These are phyloP conservation scores for Carduelis carduelis DNA, from an alignment of 2,797 vertebrate species.

Conservation along the genomic window DNA sequence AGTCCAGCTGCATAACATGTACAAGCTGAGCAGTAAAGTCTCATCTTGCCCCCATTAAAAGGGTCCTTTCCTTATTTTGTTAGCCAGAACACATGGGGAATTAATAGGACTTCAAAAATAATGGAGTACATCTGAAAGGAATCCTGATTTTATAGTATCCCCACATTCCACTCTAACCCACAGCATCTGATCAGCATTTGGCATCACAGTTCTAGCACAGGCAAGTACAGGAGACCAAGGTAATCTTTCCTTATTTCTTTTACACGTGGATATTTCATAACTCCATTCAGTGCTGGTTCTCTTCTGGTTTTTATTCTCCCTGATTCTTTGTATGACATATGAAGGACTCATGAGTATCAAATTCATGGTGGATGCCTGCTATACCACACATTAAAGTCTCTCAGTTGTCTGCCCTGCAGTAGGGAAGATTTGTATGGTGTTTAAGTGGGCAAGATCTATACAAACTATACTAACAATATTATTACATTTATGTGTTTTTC, in stretches of 20 bases:
- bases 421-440: constrained; percentile 66
- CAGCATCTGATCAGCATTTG: not conserved
- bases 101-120: constrained; percentile 32
- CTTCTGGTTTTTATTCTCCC: not conserved
- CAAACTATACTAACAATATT: constrained; percentile 74
- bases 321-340: constrained; percentile 21
- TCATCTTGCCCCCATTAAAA: constrained; percentile 72
- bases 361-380: constrained; percentile 63
- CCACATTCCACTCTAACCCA: constrained; percentile 34
- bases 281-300: not conserved
- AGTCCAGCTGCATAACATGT: constrained; percentile 81
- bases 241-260: constrained; percentile 48
- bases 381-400: constrained; percentile 42
- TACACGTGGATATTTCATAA: constrained; percentile 27
- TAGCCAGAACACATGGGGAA: constrained; percentile 10
- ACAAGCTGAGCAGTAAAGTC: constrained; percentile 69
- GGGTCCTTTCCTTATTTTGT: constrained; percentile 71
- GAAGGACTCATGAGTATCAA: constrained; percentile 70
- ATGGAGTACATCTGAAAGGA: constrained; percentile 23
- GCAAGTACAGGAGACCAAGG: constrained; percentile 12
- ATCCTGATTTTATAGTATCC: constrained; percentile 26
- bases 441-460: constrained; percentile 66
- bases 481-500: constrained; percentile 70
- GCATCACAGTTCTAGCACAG: constrained; percentile 32
- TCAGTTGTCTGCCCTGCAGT: constrained; percentile 68